A percentile compares a stretch with the other conserved stretches of the same genome.
Evolutionary conservation across 2,113 vertebrate genomes (phyloP).

Genomic region (Dromiciops gliroides): DNA sequence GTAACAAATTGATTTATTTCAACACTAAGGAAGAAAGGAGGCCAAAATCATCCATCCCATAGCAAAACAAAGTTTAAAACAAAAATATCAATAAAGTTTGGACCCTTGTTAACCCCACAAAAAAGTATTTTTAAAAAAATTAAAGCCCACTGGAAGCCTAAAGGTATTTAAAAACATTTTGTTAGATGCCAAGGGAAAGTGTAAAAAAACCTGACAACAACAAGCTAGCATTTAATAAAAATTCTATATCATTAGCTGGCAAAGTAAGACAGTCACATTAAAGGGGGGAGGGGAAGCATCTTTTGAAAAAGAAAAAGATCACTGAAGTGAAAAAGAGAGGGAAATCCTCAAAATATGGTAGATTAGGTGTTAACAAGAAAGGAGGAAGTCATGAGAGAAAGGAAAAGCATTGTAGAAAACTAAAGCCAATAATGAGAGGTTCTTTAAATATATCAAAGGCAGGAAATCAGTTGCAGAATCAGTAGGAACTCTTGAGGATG

Average conservation of each 20-base stretch:
- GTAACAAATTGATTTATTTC: background rate
- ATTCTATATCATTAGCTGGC: background rate
- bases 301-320: background rate
- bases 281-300: background rate
- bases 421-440: background rate
- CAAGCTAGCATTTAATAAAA: background rate
- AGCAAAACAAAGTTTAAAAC: conserved; percentile 7
- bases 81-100: background rate
- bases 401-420: background rate
- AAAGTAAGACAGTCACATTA: background rate
- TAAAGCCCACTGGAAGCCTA: conserved; percentile 20
- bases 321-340: background rate
- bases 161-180: background rate
- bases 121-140: background rate
- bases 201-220: background rate
- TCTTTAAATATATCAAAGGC: background rate
- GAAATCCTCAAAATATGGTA: background rate
- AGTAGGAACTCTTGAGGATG: background rate
- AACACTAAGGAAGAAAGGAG: background rate
- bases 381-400: background rate
- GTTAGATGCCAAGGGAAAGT: background rate
- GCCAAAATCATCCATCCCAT: background rate
- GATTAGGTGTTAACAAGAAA: background rate
- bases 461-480: background rate
- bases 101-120: background rate